A percentile compares a stretch with the other conserved stretches of the same genome.
phyloP scores from a whole-genome alignment of 2,113 vertebrate species.

The Glaucidium brasilianum region DNA sequence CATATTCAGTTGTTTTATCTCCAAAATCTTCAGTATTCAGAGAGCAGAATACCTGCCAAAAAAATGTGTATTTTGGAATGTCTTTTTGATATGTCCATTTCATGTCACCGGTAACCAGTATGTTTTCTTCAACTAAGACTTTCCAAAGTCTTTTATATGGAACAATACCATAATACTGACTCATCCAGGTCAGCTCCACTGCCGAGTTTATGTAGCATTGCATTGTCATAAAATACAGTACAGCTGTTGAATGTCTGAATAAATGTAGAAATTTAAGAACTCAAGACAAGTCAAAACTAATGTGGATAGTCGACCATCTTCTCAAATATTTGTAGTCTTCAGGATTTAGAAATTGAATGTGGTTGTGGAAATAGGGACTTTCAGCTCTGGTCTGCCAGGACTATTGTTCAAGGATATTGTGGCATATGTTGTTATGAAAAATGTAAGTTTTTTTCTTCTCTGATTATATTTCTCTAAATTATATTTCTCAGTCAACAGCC shows the following conservation, averaged over 20 bases:
- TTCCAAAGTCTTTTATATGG: neutral
- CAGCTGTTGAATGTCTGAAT: neutral
- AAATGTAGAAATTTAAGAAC: neutral
- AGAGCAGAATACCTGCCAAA: neutral
- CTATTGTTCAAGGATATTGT: neutral
- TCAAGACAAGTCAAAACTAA: neutral
- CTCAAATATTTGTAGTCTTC: neutral
- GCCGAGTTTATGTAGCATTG: neutral
- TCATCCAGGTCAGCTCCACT: neutral
- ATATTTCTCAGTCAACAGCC: neutral
- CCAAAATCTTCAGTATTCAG: neutral
- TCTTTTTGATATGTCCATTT: neutral
- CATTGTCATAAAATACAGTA: neutral
- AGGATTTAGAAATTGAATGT: neutral
- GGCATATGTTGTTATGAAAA: neutral
- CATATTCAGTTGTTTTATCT: neutral
- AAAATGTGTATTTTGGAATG: neutral
- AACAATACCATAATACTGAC: neutral
- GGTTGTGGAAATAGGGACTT: neutral
- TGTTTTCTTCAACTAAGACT: neutral
- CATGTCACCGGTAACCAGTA: neutral
- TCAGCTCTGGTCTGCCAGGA: neutral
- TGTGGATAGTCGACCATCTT: neutral
- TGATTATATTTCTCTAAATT: neutral
- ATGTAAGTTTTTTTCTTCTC: neutral